Percentiles rank a stretch among this genome's conserved stretches.
These are phyloP conservation scores for Entomobrya multifasciata DNA, from an alignment of 2,888 invertebrate species.

Conservation along the genomic window DNA sequence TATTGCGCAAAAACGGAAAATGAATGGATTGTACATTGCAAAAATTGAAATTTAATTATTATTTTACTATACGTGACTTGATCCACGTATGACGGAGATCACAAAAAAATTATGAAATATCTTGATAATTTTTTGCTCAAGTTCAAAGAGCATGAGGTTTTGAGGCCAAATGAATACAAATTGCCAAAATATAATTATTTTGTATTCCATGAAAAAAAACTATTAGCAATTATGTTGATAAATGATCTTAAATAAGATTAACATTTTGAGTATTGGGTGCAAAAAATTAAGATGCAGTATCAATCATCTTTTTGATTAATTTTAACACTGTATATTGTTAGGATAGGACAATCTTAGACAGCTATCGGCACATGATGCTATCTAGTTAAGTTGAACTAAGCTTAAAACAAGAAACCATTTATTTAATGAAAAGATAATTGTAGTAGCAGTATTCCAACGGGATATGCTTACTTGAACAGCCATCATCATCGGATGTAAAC, in stretches of 20 bases:
- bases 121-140: conserved; percentile 9
- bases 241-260: too few relatives aligned
- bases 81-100: not conserved
- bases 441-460: not conserved
- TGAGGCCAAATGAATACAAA: conserved; percentile 11
- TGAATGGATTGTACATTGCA: too few relatives aligned
- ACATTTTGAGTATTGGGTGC: too few relatives aligned
- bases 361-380: too few relatives aligned
- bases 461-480: not conserved
- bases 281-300: too few relatives aligned
- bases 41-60: not conserved
- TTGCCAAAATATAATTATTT: not conserved
- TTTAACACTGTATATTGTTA: too few relatives aligned
- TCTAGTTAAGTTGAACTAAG: not conserved
- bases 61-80: not conserved
- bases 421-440: not conserved
- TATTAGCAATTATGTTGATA: too few relatives aligned
- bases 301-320: too few relatives aligned
- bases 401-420: not conserved
- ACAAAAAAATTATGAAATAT: not conserved
- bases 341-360: too few relatives aligned
- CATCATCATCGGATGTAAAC: conserved; percentile 10
- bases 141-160: conserved; percentile 45
- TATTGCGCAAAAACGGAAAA: too few relatives aligned
- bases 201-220: too few relatives aligned